Evolutionary conservation across 2,888 invertebrate genomes (phyloP), one percentile per base, ranked within the genome.

Genomic region (Rutpela maculata): DNA sequence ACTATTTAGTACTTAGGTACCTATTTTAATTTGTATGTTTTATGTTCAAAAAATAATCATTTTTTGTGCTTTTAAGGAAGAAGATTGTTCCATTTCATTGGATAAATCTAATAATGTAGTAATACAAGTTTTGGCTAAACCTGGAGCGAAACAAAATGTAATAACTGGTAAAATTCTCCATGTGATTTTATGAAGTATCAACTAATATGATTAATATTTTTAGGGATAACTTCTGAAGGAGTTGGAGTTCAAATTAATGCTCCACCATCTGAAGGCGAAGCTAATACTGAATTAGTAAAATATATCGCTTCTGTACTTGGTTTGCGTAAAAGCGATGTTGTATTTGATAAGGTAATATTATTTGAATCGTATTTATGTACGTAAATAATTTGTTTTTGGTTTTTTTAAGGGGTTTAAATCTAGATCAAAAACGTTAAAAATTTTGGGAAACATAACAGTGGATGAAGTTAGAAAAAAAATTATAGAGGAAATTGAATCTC

Each of bases 221-320:
- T 63, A 88, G 92, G 92, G 84, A 91, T 94, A 69, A 90, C 91
- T 1, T 87, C 89, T 1, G 95, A 95, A 85, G 93, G 92, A 10
- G 91, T 96, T 31, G 93, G 94, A n/a, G 91, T 96, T 15, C 94
- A 95, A 87, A 95, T 96, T 80, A 93, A 93, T 76, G 95, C 96
- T 0, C 95, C 95, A n/a, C 95, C 96, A 0, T 92, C 93, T 5
- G 96, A 96, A 85, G 95, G 96, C 3, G 95, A 95, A 89, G 96
- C 96, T 12, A 96, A 96, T 85, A 91, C 93, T 55, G 96, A 95
- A 87, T 90, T 96, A 10, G 90, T 96, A 0, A 94, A 94, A 87
- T 96, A 93, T 85, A 88, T 96, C 67, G 92, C 95, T 0, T 91
- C 92, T 80, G 89, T 95, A n/a, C 88, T 96, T 50, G 93, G 92